Evolutionary conservation across 2,113 vertebrate genomes (phyloP), one percentile per base, ranked within the genome.

Genomic region (Pteropus alecto): DNA sequence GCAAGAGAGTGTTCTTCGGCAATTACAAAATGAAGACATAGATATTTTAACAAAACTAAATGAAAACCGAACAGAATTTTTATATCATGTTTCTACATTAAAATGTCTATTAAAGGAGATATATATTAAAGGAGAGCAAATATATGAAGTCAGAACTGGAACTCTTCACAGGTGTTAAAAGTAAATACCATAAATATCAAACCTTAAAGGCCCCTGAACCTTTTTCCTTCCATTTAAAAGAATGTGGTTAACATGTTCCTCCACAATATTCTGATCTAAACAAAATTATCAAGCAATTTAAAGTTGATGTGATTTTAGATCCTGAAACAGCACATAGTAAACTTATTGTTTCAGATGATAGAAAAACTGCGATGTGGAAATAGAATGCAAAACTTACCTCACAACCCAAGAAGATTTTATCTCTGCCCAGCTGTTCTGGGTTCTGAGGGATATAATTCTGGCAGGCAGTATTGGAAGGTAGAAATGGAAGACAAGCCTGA

Each of bases 391-490:
- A 89, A 58, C 3, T 7, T 94, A 19, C 77, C 90, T 2, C 60
- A 46, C 58, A 96, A 85, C 60, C 51, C 83, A 4, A 87, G 76
- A n/a, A 96, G 96, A 26, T 98, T 98, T 46, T 96, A 83, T 56
- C 60, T 78, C 26, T 77, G 35, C 21, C 96, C 93, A 4, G 90
- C 89, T 71, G 82, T 98, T 30, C 85, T 98, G 46, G 97, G 95
- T 28, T 87, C 96, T 2, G 48, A 89, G 56, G 93, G 90, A 1
- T 97, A 95, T 22, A 46, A 33, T 48, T 91, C 87, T 1, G 96
- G 93, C 35, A 91, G 96, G 9, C 93, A 96, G 7, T 98, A 98
- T 71, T 98, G 98, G 97, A 92, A 97, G 33, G 87, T 98, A 7
- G 96, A 98, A 10, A 96, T 98, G 16, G 78, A 89, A 30, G 87